phyloP scores from a whole-genome alignment of 2,113 vertebrate species.

The Hypanus sabinus region DNA sequence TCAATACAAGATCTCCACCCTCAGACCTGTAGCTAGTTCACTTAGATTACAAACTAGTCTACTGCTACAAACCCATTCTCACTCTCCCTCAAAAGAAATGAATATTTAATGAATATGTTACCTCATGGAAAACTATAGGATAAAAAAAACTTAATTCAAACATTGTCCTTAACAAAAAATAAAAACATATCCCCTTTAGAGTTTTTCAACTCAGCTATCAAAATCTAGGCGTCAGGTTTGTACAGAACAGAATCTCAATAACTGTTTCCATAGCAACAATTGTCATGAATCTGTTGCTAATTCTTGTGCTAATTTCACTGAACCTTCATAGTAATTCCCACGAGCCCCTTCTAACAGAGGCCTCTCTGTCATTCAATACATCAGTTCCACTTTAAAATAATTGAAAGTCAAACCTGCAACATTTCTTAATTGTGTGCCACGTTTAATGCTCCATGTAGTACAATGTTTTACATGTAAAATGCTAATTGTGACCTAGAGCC shows the following conservation, averaged over 20 bases:
- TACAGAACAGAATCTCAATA: neutral
- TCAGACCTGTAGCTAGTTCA: too few relatives aligned
- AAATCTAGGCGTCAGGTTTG: neutral
- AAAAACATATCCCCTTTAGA: neutral
- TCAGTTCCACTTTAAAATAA: neutral
- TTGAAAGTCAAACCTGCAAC: slow-evolving; percentile 12
- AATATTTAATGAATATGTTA: neutral
- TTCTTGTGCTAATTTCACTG: slow-evolving; percentile 10
- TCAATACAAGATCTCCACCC: too few relatives aligned
- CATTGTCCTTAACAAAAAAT: neutral
- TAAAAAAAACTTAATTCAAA: neutral
- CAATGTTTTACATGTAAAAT: neutral
- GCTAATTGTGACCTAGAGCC: neutral
- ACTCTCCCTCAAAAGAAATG: neutral
- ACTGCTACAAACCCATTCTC: neutral
- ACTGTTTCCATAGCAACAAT: slow-evolving; percentile 10
- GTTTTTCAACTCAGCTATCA: neutral
- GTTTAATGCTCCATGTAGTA: slow-evolving; percentile 11
- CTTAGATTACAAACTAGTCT: neutral
- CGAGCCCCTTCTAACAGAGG: neutral
- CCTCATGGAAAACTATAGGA: neutral
- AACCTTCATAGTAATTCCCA: slow-evolving; percentile 4
- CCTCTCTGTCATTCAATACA: neutral
- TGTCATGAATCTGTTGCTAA: slow-evolving; percentile 2
- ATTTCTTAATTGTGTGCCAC: slow-evolving; percentile 1